phyloP scores from a whole-genome alignment of 2,888 invertebrate species.

The Pyralis farinalis region DNA sequence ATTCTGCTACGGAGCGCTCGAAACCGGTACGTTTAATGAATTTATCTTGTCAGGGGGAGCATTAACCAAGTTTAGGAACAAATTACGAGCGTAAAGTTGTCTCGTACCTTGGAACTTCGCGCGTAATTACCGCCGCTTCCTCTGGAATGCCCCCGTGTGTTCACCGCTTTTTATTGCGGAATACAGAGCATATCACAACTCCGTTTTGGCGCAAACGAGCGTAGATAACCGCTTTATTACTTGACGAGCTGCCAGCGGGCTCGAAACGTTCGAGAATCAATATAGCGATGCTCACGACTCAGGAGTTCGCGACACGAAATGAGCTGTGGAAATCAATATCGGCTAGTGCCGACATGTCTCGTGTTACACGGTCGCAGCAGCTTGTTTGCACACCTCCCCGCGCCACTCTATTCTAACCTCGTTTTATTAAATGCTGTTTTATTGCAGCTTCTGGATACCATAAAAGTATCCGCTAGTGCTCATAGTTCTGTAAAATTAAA shows the following conservation, averaged over 20 bases:
- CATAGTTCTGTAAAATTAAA: conserved; percentile 59
- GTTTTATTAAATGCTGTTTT: conserved; percentile 56
- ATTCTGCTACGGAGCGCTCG: conserved; percentile 35
- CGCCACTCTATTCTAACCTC: conserved; percentile 26
- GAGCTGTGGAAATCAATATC: conserved; percentile 39
- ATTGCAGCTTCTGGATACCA: conserved; percentile 40
- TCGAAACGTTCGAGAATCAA: conserved; percentile 45
- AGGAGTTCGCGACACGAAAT: conserved; percentile 27
- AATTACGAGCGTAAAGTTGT: conserved; percentile 71
- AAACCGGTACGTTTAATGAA: conserved; percentile 67
- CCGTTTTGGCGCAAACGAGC: conserved; percentile 62
- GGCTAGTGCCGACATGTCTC: conserved; percentile 34
- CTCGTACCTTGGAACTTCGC: conserved; percentile 58
- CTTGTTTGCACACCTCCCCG: not conserved
- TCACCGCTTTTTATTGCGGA: conserved; percentile 48
- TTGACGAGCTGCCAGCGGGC: conserved; percentile 58
- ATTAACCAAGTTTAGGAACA: conserved; percentile 73
- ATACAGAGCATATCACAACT: conserved; percentile 51
- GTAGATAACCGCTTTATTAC: conserved; percentile 68
- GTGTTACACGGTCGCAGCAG: conserved; percentile 15
- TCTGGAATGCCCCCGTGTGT: conserved; percentile 43
- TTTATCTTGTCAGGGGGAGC: conserved; percentile 73
- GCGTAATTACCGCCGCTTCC: conserved; percentile 60
- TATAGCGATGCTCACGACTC: conserved; percentile 32
- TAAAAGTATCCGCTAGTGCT: conserved; percentile 48